Base-by-base conservation (phyloP, 2,113 vertebrate species). In the Lichenostomus cassidix region DNA sequence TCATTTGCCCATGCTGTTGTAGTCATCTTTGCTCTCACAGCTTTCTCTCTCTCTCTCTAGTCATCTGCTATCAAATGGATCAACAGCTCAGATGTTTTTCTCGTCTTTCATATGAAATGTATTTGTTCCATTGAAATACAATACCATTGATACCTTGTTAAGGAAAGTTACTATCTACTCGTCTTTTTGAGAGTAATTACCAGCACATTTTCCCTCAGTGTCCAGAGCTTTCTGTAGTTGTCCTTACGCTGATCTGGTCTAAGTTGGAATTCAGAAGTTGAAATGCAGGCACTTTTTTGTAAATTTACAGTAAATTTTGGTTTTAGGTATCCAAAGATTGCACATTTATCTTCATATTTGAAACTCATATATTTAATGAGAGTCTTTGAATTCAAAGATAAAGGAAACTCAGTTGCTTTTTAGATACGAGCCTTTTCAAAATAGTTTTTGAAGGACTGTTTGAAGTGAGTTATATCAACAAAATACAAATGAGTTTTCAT, bases 141-240 rank as follows among this genome's bases (percentile, higher is more conserved):
- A n/a, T 80, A 56, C 19, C 28, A 22, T 5, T 60, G 81, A 20
- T 53, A 62, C 3, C 5, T 68, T 71, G 18, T 25, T 82, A 55
- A 71, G 33, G 56, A 74, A 81, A 84, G 33, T 8, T 73, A 44
- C 8, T 41, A 9, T 29, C 37, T 58, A 20, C 13, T 53, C 3
- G 5, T 2, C 18, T 53, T 58, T n/a, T 89, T 62, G 28, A 67
- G 29, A 69, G 16, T 58, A 65, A 53, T 73, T 42, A 29, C 31
- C 53, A 63, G 33, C 0, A 0, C 11, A 65, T 64, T 41, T 77
- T 89, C 22, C 5, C 5, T 65, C 11, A 2, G 33, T 60, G 69
- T 4, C 20, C 64, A 78, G 46, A 74, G 35, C 31, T 82, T 94
- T 87, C 53, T 73, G 37, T 74, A 81, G 63, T 12, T 87, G 50